phyloP scores from a whole-genome alignment of 92 coral and sea anemone species.

The Porites lobata region DNA sequence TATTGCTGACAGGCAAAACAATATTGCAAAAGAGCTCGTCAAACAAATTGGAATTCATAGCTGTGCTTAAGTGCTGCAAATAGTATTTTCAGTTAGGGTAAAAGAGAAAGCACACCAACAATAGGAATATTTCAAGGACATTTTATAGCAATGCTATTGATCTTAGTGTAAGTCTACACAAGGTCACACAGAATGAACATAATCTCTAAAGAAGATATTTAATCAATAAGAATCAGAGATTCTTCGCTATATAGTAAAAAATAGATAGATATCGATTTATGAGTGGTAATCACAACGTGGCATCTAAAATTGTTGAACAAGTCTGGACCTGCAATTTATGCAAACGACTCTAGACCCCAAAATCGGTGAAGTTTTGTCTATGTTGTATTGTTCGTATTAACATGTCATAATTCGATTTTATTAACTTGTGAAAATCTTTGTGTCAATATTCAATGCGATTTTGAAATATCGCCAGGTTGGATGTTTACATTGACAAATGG shows the following conservation, averaged over 20 bases:
- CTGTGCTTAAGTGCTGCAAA: background rate
- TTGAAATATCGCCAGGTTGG: constrained; percentile 33
- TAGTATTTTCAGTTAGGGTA: background rate
- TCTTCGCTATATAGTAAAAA: constrained; percentile 12
- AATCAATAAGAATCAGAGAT: background rate
- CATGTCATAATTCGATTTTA: constrained; percentile 41
- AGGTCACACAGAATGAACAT: background rate
- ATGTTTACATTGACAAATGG: constrained; percentile 24
- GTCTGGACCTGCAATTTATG: background rate
- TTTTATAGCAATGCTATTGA: background rate
- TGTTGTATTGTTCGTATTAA: constrained; percentile 27
- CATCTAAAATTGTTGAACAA: background rate
- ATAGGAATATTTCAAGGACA: background rate
- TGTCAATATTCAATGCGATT: constrained; percentile 43
- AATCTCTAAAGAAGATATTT: background rate
- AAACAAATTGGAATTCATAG: constrained; percentile 46
- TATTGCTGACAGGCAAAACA: constrained; percentile 47
- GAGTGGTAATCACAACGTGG: background rate
- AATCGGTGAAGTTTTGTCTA: constrained; percentile 24
- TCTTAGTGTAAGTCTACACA: background rate
- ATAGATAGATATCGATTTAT: background rate
- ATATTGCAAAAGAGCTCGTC: constrained; percentile 21
- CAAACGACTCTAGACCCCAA: constrained; percentile 19
- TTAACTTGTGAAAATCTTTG: constrained; percentile 35
- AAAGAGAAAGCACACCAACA: background rate